Evolutionary conservation across 1,140 invertebrate species (phyloP).

Genomic region (Sesamia nonagrioides): DNA sequence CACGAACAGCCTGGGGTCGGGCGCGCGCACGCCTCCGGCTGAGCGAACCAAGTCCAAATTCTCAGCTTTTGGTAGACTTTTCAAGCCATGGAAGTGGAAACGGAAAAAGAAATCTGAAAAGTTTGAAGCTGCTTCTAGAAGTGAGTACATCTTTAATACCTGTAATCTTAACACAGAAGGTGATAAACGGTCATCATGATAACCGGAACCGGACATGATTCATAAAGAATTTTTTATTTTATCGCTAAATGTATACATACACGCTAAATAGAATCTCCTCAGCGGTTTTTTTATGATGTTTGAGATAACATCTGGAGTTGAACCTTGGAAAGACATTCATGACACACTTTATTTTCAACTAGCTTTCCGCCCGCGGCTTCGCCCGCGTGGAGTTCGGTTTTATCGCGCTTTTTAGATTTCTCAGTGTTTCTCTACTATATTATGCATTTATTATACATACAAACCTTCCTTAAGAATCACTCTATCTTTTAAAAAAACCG

Average conservation of each 20-base stretch:
- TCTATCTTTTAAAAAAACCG: too few species aligned
- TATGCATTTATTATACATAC: too few species aligned
- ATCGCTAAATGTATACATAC: not conserved
- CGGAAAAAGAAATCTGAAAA: constrained; percentile 99
- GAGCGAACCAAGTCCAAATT: constrained; percentile 96
- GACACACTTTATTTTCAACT: not conserved
- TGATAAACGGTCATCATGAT: constrained; percentile 12
- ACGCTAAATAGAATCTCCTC: not conserved
- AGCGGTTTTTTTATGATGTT: not conserved
- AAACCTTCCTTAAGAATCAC: too few species aligned
- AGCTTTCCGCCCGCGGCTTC: too few species aligned
- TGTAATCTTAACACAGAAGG: constrained; percentile 4
- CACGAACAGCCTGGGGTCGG: constrained; percentile 94
- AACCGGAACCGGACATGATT: constrained; percentile 36
- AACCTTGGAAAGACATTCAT: not conserved
- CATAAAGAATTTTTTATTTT: constrained; percentile 14
- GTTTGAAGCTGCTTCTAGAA: constrained; percentile 97
- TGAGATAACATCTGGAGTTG: not conserved
- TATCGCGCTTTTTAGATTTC: too few species aligned
- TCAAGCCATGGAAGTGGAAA: constrained; percentile 99
- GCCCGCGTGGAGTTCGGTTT: too few species aligned
- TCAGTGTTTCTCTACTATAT: too few species aligned
- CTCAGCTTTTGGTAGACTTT: constrained; percentile 96
- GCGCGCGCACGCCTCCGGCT: constrained; percentile 92
- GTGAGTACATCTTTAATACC: constrained; percentile 89